These are phyloP conservation scores for Gobionotothen gibberifrons DNA, from an alignment of 2,797 vertebrate species.

Conservation along the genomic window DNA sequence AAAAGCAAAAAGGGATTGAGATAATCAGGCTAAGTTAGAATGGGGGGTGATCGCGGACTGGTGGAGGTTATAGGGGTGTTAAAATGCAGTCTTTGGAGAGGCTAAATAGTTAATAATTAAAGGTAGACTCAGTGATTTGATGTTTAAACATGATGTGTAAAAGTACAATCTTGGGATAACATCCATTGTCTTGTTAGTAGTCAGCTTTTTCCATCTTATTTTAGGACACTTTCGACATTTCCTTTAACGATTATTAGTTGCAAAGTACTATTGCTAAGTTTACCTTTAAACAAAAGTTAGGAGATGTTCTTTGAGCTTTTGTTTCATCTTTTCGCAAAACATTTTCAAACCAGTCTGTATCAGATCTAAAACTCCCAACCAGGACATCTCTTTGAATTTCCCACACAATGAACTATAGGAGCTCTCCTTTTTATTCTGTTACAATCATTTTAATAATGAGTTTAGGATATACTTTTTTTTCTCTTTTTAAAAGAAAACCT, in stretches of 20 bases:
- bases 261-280: conserved; percentile 24
- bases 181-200: conserved; percentile 10
- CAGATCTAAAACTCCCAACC: conserved; percentile 32
- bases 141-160: conserved; percentile 13
- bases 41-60: conserved; percentile 8
- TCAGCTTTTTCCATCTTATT: conserved; percentile 3
- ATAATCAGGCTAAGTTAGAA: conserved; percentile 82
- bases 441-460: conserved; percentile 23
- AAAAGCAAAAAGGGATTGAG: conserved; percentile 71
- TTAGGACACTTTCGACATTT: neutral
- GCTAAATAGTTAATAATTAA: conserved; percentile 29
- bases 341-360: conserved; percentile 48
- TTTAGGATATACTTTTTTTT: conserved; percentile 41
- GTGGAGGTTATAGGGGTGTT: neutral
- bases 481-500: conserved; percentile 1
- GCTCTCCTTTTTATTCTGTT: conserved; percentile 33
- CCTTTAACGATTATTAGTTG: neutral
- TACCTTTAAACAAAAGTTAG: conserved; percentile 25
- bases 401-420: conserved; percentile 32
- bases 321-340: conserved; percentile 40
- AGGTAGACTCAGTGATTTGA: conserved; percentile 33
- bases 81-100: conserved; percentile 23
- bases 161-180: conserved; percentile 12
- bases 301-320: conserved; percentile 23
- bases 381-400: conserved; percentile 14